Base-by-base conservation (phyloP, 2,113 vertebrate genomes). In the Spilogale gracilis region DNA sequence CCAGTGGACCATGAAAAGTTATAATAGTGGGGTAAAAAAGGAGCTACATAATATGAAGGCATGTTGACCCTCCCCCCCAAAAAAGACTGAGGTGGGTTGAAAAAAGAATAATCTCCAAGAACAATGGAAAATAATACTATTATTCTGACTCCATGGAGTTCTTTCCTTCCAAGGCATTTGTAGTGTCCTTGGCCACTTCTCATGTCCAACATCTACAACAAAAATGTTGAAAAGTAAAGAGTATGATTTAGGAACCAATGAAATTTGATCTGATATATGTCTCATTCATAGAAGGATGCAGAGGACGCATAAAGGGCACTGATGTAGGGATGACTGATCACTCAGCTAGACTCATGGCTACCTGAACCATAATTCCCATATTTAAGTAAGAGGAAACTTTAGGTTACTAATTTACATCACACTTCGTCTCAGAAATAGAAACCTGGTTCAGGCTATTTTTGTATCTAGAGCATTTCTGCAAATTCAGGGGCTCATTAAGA, bases 101-200 rank as follows among this genome's bases (percentile, higher is more conserved):
- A 82, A 90, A 27, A 73, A 58, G 45, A 81, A 89, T 61, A 76
- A 83, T 96, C 18, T 95, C 20, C 52, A 92, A 94, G 69, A 91
- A 85, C 63, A 85, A 61, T 82, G 30, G n/a, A 71, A 96, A 63
- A 6, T 89, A 45, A 82, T 78, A 82, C 8, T 13, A 56, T 56
- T 92, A 60, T 96, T 93, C 8, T n/a, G 61, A 60, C 3, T 96
- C 25, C 23, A 20, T 27, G 48, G 48, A 84, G 18, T 38, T 84
- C 43, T 93, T 78, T 83, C 11, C 13, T 8, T 1, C 20, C 16
- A 5, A 56, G 45, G 3, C 78, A 23, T 63, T 89, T 96, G 20
- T 89, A 54, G 43, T 96, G 45, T 80, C 61, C 54, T 88, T 83
- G 45, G 52, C 17, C 61, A 10, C 30, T 61, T 93, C 38, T 78